Percentiles rank a stretch among this genome's conserved stretches.
Conservation (phyloP, 2,797 vertebrate genomes). For the Platalea minor region DNA sequence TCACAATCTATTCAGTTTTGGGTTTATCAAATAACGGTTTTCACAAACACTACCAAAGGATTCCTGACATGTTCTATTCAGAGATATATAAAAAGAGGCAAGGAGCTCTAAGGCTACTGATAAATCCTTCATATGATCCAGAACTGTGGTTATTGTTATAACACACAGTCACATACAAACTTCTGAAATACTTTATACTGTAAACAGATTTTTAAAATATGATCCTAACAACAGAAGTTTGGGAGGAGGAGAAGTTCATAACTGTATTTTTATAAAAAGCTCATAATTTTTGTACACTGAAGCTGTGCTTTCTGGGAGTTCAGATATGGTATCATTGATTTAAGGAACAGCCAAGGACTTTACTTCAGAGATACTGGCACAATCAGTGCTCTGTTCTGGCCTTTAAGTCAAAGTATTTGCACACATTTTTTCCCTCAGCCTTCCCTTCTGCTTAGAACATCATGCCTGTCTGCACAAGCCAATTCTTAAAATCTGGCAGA, state of each 20-base stretch:
- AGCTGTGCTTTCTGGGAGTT: not conserved
- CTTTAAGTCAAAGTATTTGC: not conserved
- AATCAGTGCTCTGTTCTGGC: not conserved
- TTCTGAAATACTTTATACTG: not conserved
- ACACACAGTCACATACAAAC: not conserved
- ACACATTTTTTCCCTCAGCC: not conserved
- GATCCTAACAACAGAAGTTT: not conserved
- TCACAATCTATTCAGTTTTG: not conserved
- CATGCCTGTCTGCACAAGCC: not conserved
- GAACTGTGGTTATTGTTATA: not conserved
- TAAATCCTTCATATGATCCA: not conserved
- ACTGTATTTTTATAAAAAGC: not conserved
- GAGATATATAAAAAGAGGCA: not conserved
- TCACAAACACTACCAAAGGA: not conserved
- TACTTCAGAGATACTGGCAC: not conserved
- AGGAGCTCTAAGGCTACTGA: not conserved
- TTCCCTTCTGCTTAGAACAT: not conserved
- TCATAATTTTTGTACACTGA: not conserved
- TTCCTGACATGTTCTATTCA: not conserved
- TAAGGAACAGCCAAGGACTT: not conserved
- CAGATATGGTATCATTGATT: not conserved
- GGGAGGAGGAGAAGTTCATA: not conserved
- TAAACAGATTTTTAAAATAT: not conserved
- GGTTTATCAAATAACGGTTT: not conserved
- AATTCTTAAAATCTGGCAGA: not conserved